Evolutionary conservation across 2,888 invertebrate species (phyloP).

Genomic region (Drosophila ustulata): DNA sequence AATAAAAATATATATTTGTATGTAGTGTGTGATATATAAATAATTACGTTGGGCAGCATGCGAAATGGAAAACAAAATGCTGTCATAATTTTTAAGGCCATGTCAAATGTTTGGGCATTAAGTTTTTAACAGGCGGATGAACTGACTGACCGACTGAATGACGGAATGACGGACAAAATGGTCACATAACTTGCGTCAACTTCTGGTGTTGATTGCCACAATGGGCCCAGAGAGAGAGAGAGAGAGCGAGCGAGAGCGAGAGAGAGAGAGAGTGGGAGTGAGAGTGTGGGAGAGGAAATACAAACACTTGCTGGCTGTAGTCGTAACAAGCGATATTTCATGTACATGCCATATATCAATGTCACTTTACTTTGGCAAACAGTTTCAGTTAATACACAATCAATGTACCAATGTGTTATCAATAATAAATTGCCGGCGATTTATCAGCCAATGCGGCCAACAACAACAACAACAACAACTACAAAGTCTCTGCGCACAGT

Average conservation of each 20-base stretch:
- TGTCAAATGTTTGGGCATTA: constrained; percentile 59
- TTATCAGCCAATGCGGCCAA: constrained; percentile 73
- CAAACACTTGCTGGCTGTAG: constrained; percentile 36
- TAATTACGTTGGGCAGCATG: constrained; percentile 40
- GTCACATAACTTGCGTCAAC: constrained; percentile 72
- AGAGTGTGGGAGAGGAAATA: constrained; percentile 14
- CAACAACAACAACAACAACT: constrained; percentile 29
- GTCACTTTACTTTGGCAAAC: constrained; percentile 82
- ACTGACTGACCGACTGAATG: constrained; percentile 19
- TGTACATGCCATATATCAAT: constrained; percentile 80
- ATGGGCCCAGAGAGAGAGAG: constrained; percentile 45
- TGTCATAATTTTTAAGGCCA: constrained; percentile 59
- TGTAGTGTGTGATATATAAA: constrained; percentile 21
- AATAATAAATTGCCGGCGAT: constrained; percentile 80
- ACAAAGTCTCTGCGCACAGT: constrained; percentile 30
- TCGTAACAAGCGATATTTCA: constrained; percentile 77
- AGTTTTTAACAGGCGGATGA: constrained; percentile 39
- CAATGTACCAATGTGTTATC: constrained; percentile 82
- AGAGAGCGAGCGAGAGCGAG: neutral
- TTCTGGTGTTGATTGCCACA: constrained; percentile 77
- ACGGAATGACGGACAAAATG: constrained; percentile 15
- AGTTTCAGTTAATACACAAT: constrained; percentile 81
- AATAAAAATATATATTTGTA: constrained; percentile 19
- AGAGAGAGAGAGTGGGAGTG: neutral
- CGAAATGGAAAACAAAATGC: constrained; percentile 54